Evolutionary conservation across 1,140 invertebrate genomes (phyloP).

Genomic region (Trichonephila inaurata): DNA sequence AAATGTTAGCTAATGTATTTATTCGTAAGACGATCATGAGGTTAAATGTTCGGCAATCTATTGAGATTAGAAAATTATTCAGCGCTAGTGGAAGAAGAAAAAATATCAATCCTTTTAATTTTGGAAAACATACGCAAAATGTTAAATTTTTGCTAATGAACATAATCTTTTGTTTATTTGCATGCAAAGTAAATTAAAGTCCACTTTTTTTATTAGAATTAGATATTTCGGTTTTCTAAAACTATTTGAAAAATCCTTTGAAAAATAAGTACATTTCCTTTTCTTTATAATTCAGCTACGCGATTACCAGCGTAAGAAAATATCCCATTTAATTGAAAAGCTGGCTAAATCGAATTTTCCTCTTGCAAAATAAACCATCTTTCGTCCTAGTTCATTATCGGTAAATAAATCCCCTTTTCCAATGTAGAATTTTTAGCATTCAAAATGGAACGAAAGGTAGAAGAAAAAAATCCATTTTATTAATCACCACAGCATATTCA

Average conservation of each 20-base stretch:
- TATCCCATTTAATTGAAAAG: not conserved
- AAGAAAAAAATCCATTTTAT: not conserved
- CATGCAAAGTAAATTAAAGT: not conserved
- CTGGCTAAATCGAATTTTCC: not conserved
- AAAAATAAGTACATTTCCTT: not conserved
- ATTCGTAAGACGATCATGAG: not conserved
- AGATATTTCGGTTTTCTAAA: not conserved
- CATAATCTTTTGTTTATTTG: not conserved
- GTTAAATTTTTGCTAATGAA: not conserved
- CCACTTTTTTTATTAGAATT: not conserved
- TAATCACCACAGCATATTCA: not conserved
- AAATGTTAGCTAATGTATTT: not conserved
- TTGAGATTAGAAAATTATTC: slow-evolving; percentile 9
- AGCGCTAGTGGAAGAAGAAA: not conserved
- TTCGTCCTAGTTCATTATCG: slow-evolving; percentile 17
- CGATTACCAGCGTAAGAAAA: not conserved
- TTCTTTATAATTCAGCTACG: not conserved
- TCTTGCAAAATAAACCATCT: not conserved
- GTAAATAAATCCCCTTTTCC: slow-evolving; percentile 6
- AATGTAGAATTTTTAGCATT: slow-evolving; percentile 10
- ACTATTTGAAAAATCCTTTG: not conserved
- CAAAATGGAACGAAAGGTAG: not conserved
- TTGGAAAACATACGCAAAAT: not conserved
- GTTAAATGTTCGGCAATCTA: not conserved
- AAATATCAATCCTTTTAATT: not conserved